Base-by-base conservation (phyloP, 2,888 invertebrate genomes). In the Clivina fossor region DNA sequence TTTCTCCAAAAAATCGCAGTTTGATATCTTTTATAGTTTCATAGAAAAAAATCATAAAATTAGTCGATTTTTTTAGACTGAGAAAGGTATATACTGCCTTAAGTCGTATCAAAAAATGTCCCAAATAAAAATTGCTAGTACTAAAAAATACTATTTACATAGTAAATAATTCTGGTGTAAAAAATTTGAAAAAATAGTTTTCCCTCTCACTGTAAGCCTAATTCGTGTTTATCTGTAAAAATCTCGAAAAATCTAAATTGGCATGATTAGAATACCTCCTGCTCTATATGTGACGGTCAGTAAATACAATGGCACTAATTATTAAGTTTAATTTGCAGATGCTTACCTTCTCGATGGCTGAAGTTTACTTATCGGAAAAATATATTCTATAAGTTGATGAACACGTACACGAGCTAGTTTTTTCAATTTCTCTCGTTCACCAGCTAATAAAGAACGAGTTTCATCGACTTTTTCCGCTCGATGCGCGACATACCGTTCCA, bases 351-450 rank as follows among this genome's bases (percentile, higher is more conserved):
- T 72, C 30, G 69, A 68, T 32, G 78, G 76, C 64, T 77, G 76
- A 56, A 80, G 74, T 67, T 76, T 73, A 15, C 72, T 71, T 58
- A 88, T 82, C 4, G 87, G 86, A 72, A 88, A 88, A 65, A 88
- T 83, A 64, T 81, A 84, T 55, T 82, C 76, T 32, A 84, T 79
- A 48, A 88, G 72, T 67, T 86, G 82, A 56, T 81, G 75, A 33
- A 85, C 78, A 61, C 82, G 76, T 40, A 74, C 71, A 56, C 80
- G 75, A 4, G 81, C 79, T 15, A 79, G 71, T 62, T 76, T 76
- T 64, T 84, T 85, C 19, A 86, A 70, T 60, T 79, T 75, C 16
- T 78, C 75, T 58, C 80, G 75, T 56, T 79, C 76, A 19, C 73
- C 72, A 32, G 73, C 70, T 22, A 81, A 72, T n/a, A 74, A 74